Evolutionary conservation across 2,113 vertebrate species (phyloP).

Genomic region (Falcunculus frontatus): DNA sequence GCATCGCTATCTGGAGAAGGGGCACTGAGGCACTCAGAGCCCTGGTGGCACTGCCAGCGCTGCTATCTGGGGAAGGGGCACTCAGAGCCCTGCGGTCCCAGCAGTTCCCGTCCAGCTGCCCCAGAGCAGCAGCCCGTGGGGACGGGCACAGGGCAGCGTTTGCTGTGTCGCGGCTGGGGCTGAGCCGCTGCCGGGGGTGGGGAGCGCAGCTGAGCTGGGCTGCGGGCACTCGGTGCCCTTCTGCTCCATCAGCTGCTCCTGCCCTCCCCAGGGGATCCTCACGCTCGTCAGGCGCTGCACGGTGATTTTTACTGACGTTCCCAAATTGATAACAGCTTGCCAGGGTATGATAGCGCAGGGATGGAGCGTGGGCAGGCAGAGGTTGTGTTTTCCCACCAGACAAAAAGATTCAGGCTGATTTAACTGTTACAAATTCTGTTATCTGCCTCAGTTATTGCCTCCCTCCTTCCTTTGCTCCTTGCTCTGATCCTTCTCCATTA

Average conservation of each 20-base stretch:
- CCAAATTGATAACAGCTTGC: accelerated
- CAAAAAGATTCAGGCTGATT: not conserved
- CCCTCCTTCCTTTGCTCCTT: not conserved
- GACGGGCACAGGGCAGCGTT: not conserved
- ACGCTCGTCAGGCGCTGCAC: not conserved
- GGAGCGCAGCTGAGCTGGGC: not conserved
- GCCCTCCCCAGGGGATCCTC: not conserved
- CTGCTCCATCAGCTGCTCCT: not conserved
- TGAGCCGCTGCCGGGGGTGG: not conserved
- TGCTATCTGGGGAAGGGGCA: too few relatives aligned
- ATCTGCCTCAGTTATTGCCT: not conserved
- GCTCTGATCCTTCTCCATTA: not conserved
- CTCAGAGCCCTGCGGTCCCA: not conserved
- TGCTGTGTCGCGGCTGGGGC: not conserved
- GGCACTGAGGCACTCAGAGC: not conserved
- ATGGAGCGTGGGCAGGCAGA: not conserved
- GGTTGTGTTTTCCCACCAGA: accelerated
- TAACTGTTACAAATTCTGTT: not conserved
- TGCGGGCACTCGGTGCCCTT: not conserved
- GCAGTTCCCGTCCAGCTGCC: not conserved
- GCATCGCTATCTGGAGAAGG: too few relatives aligned
- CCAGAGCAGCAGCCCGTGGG: not conserved
- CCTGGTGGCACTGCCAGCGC: not conserved
- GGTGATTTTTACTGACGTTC: accelerated
- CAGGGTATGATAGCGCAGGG: accelerated